Conservation (phyloP, 2,797 vertebrate genomes). For the Pangasius macronema region DNA sequence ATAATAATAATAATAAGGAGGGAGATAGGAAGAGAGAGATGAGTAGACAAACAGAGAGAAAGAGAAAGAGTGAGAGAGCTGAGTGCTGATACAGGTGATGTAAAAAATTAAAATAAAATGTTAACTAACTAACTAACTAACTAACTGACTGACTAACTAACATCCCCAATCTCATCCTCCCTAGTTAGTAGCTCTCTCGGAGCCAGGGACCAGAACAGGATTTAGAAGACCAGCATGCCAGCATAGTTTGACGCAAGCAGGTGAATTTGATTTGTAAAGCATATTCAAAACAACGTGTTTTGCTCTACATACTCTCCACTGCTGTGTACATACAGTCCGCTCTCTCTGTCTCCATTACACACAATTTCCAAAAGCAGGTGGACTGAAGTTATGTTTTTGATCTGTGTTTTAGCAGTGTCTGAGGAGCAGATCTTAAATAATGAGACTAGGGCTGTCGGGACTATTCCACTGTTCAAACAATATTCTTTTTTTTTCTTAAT, state of each 20-base stretch:
- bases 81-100: neutral
- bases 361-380: neutral
- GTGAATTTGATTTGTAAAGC: conserved; percentile 1
- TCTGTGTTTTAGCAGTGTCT: neutral
- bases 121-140: no score
- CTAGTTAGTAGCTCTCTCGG: neutral
- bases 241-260: neutral
- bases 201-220: neutral
- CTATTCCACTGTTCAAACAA: neutral
- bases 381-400: neutral
- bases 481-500: neutral
- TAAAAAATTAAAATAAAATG: neutral
- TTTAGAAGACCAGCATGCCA: neutral
- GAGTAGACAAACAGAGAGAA: neutral
- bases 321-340: no score
- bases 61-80: neutral
- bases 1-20: neutral
- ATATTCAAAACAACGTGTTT: neutral
- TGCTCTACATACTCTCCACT: neutral
- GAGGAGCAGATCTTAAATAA: neutral
- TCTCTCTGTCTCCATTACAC: no score
- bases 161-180: neutral
- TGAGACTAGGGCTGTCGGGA: neutral
- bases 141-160: no score
- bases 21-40: neutral